phyloP scores from a whole-genome alignment of 2,888 invertebrate species.

The Trypoxylon attenuatum region DNA sequence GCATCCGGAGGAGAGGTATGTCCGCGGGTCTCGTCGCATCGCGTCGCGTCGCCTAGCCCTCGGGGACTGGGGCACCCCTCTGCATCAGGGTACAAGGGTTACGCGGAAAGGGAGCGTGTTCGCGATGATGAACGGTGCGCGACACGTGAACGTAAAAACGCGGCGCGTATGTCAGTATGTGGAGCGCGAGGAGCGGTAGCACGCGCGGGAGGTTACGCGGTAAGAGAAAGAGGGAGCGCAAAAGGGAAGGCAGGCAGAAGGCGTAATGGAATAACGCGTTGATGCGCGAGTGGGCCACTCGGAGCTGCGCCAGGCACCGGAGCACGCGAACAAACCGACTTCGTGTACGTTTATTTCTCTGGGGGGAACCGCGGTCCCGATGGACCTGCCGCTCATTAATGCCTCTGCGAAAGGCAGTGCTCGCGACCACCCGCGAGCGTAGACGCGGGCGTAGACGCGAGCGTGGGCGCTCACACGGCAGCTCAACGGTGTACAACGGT shows the following conservation, averaged over 20 bases:
- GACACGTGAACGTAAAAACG: not conserved
- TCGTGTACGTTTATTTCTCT: conserved; percentile 28
- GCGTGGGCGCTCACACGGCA: too few relatives aligned
- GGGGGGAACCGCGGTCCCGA: conserved; percentile 51
- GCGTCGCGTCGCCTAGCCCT: too few relatives aligned
- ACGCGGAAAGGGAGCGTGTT: not conserved
- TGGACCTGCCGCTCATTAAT: conserved; percentile 55
- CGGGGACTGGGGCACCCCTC: too few relatives aligned
- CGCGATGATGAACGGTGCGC: not conserved
- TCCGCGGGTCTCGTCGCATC: too few relatives aligned
- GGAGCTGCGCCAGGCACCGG: not conserved
- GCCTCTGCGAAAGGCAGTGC: conserved; percentile 21
- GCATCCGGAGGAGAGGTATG: too few relatives aligned
- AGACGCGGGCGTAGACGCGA: not conserved
- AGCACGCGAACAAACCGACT: conserved; percentile 1
- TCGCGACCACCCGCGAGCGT: not conserved
- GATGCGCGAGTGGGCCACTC: not conserved
- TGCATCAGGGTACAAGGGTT: too few relatives aligned
- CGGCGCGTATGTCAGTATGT: too few relatives aligned
- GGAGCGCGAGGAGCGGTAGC: too few relatives aligned
- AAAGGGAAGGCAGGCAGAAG: too few relatives aligned
- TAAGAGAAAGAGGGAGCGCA: too few relatives aligned
- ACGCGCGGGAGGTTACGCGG: too few relatives aligned
- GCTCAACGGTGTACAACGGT: too few relatives aligned
- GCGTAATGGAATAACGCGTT: not conserved